Evolutionary conservation across 2,888 invertebrate species (phyloP), one percentile per base, ranked within the genome.

Genomic region (Brachypalpus laphriformis): DNA sequence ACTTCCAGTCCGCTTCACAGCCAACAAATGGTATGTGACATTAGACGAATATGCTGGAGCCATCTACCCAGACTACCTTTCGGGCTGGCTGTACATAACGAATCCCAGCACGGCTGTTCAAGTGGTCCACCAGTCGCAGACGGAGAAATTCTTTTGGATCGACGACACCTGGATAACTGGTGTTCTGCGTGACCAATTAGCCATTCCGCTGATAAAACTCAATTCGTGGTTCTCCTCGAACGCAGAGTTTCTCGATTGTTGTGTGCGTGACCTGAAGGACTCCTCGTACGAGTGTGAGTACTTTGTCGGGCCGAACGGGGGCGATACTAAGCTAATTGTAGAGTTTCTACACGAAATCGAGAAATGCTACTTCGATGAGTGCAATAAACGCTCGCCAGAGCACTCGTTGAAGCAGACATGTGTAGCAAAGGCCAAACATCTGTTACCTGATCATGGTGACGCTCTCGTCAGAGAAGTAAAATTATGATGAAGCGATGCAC

Each of bases 91-190:
- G 88, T 97, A 97, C 87, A 92, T 96, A 1, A 95, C 96, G 2
- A 96, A 95, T 72, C 94, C 95, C 0, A 92, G 93, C 85, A 93
- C 95, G 1, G 95, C 95, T 0, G 89, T 90, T 16, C 92, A 92
- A 18, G 89, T 98, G 61, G 92, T 94, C 20, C 89, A 92, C 2
- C 92, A 93, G 87, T 93, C 95, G 0, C 89, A 92, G 31, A 90
- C 91, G 37, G 92, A 94, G n/a, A 92, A 93, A 16, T 96, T 95
- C 88, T 98, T 98, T 92, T 98, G 98, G 98, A 97, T 98, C 80
- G 98, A 98, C 89, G 98, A 98, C 90, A 95, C 96, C 51, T 96
- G 95, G 90, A 92, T 98, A 0, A 98, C 98, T 0, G 98, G 98
- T 1, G 93, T 97, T 59, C 91, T 98, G 31, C 93, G 95, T 6